phyloP scores from a whole-genome alignment of 2,113 vertebrate genomes.

The Callionymus lyra region DNA sequence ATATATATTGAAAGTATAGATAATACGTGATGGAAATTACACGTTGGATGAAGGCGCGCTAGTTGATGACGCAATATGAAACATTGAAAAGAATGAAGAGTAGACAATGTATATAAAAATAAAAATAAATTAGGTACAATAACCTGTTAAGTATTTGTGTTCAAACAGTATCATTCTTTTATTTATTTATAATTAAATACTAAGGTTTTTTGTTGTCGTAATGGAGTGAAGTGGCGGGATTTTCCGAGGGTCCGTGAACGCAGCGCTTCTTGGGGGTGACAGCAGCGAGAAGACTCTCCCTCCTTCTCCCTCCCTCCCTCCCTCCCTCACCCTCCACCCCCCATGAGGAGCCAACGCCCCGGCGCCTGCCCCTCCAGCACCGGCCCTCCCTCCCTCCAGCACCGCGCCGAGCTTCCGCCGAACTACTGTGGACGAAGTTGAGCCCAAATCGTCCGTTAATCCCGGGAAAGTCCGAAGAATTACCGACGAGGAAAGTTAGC shows the following conservation, averaged over 20 bases:
- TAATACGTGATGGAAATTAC: too few species aligned
- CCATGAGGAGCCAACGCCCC: constrained; percentile 44
- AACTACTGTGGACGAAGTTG: not conserved
- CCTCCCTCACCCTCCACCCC: constrained; percentile 3
- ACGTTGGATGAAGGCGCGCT: too few species aligned
- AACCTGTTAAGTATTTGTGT: too few species aligned
- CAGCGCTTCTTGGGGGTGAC: constrained; percentile 1
- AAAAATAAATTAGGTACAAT: too few species aligned
- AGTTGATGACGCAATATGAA: too few species aligned
- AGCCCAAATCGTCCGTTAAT: not conserved
- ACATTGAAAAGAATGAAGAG: too few species aligned
- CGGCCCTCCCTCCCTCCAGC: not conserved
- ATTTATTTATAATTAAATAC: not conserved
- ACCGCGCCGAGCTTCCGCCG: accelerated
- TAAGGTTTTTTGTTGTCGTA: not conserved
- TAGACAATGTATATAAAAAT: too few species aligned
- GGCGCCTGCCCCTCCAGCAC: not conserved
- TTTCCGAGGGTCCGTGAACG: constrained; percentile 10
- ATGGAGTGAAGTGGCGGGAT: not conserved
- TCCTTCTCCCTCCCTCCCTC: too few species aligned
- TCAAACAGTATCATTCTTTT: too few species aligned
- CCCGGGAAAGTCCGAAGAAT: too few species aligned
- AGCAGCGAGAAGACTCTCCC: not conserved
- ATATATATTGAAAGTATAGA: too few species aligned
- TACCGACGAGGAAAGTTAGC: constrained; percentile 4